Evolutionary conservation across 2,888 invertebrate species (phyloP).

Genomic region (Neocrepidodera transversa): DNA sequence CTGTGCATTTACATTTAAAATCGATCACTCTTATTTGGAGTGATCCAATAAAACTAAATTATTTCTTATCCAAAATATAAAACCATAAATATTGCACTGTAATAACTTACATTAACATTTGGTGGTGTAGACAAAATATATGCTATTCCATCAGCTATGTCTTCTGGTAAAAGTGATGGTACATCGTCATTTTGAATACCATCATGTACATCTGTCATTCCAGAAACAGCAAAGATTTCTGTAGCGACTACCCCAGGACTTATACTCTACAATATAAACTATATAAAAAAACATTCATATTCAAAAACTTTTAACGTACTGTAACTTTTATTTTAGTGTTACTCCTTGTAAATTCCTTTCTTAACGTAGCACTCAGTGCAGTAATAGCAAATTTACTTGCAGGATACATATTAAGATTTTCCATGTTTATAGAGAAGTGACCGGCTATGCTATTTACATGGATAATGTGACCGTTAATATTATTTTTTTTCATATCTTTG

Average conservation of each 20-base stretch:
- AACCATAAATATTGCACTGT: neutral
- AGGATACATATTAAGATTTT: conserved; percentile 13
- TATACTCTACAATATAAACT: conserved; percentile 15
- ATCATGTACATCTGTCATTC: neutral
- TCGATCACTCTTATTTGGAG: too few species aligned
- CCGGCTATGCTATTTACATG: conserved; percentile 23
- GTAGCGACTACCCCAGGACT: conserved; percentile 14
- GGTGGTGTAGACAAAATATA: conserved; percentile 15
- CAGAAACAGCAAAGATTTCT: conserved; percentile 9
- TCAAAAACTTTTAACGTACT: conserved; percentile 1
- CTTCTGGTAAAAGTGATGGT: conserved; percentile 8
- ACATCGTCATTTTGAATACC: neutral
- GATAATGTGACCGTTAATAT: conserved; percentile 24
- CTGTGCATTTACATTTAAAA: too few species aligned
- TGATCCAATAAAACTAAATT: too few species aligned
- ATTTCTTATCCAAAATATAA: neutral
- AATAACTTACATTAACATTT: conserved; percentile 11
- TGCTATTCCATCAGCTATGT: conserved; percentile 10
- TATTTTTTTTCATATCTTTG: conserved; percentile 16
- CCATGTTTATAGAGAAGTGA: conserved; percentile 2
- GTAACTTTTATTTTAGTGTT: conserved; percentile 18
- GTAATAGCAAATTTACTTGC: conserved; percentile 11
- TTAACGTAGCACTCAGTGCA: neutral
- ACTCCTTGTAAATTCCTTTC: conserved; percentile 1
- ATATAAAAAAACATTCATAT: too few species aligned